phyloP scores from a whole-genome alignment of 2,888 invertebrate genomes.

The Labia minor region DNA sequence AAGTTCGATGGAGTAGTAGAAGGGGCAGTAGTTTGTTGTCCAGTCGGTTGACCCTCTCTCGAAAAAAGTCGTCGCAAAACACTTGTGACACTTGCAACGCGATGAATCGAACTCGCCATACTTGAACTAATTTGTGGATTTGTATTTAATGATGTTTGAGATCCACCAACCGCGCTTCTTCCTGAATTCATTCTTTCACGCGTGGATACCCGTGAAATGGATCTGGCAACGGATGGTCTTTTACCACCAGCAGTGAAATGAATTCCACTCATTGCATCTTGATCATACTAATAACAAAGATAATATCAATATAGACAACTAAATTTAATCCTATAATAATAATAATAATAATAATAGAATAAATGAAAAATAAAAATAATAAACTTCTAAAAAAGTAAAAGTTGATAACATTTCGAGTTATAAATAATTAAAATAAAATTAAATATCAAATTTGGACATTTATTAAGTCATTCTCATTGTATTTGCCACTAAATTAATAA shows the following conservation, averaged over 20 bases:
- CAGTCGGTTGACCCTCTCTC: slow-evolving; percentile 47
- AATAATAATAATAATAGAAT: too few species aligned
- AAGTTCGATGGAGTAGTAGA: slow-evolving; percentile 37
- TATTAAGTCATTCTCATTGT: too few species aligned
- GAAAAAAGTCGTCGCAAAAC: slow-evolving; percentile 66
- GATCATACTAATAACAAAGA: slow-evolving; percentile 56
- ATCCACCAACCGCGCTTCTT: slow-evolving; percentile 30
- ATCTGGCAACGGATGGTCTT: slow-evolving; percentile 26
- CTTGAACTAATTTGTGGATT: slow-evolving; percentile 30
- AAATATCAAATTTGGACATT: too few species aligned
- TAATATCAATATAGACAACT: too few species aligned
- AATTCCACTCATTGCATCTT: slow-evolving; percentile 61
- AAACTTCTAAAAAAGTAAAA: too few species aligned
- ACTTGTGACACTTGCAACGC: slow-evolving; percentile 66
- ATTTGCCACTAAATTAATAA: too few species aligned
- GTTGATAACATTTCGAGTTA: too few species aligned
- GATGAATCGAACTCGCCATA: slow-evolving; percentile 47
- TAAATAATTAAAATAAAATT: too few species aligned
- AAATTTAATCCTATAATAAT: too few species aligned
- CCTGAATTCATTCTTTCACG: slow-evolving; percentile 31
- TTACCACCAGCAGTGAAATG: slow-evolving; percentile 54
- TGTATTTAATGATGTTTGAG: slow-evolving; percentile 35
- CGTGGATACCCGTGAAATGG: slow-evolving; percentile 27
- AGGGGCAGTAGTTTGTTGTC: slow-evolving; percentile 29
- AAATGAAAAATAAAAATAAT: too few species aligned